Evolutionary conservation across 2,113 vertebrate species (phyloP).

Genomic region (Phrynocephalus versicolor): DNA sequence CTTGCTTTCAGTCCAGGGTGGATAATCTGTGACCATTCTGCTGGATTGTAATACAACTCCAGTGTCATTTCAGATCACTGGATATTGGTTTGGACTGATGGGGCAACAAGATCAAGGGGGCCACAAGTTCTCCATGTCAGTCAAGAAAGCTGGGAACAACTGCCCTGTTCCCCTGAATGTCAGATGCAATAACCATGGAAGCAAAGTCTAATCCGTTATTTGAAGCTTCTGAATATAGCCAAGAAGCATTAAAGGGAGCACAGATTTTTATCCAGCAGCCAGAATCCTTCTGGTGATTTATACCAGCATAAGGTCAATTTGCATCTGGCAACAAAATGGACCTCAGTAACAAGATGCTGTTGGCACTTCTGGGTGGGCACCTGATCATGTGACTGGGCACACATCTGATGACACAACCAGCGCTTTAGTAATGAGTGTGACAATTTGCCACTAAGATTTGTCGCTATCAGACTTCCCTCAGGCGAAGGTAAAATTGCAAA

Average conservation of each 20-base stretch:
- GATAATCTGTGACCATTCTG: neutral
- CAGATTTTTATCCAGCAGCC: too few species aligned
- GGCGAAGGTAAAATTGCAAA: neutral
- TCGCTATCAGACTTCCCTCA: too few species aligned
- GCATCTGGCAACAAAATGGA: too few species aligned
- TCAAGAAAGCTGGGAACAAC: neutral
- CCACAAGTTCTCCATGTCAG: neutral
- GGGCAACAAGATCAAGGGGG: neutral
- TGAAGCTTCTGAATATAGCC: neutral
- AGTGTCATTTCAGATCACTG: neutral
- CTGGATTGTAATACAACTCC: neutral
- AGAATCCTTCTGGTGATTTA: too few species aligned
- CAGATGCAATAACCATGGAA: neutral
- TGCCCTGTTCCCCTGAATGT: constrained; percentile 6
- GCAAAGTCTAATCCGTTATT: neutral
- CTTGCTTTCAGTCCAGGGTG: neutral
- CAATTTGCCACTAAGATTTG: too few species aligned
- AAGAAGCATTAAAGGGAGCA: neutral
- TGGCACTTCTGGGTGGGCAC: too few species aligned
- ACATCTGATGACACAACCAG: too few species aligned
- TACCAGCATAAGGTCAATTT: too few species aligned
- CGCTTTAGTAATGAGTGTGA: too few species aligned
- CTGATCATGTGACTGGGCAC: too few species aligned
- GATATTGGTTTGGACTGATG: neutral
- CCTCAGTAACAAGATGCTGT: too few species aligned